Evolutionary conservation across 2,797 vertebrate species (phyloP).

Genomic region (Mastacembelus armatus): DNA sequence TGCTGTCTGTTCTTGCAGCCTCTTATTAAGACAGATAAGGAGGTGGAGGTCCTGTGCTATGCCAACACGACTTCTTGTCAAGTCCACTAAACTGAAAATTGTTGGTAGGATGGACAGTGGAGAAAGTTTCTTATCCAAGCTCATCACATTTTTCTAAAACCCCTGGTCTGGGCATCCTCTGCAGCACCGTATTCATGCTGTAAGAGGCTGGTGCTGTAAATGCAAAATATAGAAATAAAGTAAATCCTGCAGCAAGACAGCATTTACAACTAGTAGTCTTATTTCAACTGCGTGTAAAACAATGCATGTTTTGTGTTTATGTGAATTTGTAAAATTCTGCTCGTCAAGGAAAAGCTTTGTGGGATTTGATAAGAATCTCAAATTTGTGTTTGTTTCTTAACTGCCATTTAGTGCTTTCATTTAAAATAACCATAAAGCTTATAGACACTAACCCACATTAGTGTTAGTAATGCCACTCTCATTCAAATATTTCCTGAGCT

Average conservation of each 20-base stretch:
- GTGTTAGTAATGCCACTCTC: background rate
- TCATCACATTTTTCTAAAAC: conserved; percentile 55
- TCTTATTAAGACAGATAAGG: conserved; percentile 92
- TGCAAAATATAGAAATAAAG: conserved; percentile 14
- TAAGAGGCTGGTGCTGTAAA: conserved; percentile 26
- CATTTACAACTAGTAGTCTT: conserved; percentile 25
- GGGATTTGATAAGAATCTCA: background rate
- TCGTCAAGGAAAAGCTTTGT: conserved; percentile 12
- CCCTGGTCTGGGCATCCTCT: conserved; percentile 43
- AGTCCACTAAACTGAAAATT: conserved; percentile 88
- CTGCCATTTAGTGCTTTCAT: no score
- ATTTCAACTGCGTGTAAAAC: conserved; percentile 8
- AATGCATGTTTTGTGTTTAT: background rate
- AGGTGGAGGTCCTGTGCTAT: conserved; percentile 85
- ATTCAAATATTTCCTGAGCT: background rate
- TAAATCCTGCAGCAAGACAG: conserved; percentile 28
- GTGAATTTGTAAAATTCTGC: conserved; percentile 12
- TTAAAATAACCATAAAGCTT: background rate
- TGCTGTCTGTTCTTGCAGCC: conserved; percentile 74
- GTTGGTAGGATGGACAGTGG: conserved; percentile 44
- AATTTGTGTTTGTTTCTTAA: no score
- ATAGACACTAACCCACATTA: background rate
- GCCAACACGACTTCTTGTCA: conserved; percentile 91
- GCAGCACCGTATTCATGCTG: conserved; percentile 13
- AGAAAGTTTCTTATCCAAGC: conserved; percentile 50